These are phyloP conservation scores for Brachyrhaphis roseni DNA, from an alignment of 2,797 vertebrate genomes.

Conservation along the genomic window DNA sequence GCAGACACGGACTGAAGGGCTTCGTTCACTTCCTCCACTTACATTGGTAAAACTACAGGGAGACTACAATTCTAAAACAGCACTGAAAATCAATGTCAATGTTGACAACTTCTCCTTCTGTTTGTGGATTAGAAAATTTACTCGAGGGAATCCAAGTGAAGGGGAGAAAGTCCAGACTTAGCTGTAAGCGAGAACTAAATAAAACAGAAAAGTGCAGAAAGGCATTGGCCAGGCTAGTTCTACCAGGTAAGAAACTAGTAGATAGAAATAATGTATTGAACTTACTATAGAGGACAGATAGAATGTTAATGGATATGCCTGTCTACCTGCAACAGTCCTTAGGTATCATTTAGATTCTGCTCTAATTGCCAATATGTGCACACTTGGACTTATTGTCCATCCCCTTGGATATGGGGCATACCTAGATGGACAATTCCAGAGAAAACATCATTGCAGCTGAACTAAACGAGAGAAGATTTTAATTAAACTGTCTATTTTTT, in stretches of 20 bases:
- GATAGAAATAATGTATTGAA: conserved; percentile 16
- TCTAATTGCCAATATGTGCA: conserved; percentile 58
- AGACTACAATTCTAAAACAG: too few species aligned
- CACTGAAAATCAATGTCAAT: too few species aligned
- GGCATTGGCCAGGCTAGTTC: too few species aligned
- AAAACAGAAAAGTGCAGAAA: too few species aligned
- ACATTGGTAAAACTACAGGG: too few species aligned
- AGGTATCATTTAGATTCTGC: conserved; percentile 54
- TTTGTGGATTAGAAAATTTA: too few species aligned
- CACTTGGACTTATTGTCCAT: conserved; percentile 36
- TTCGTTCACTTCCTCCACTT: too few species aligned
- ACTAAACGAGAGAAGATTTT: conserved; percentile 33
- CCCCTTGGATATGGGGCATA: conserved; percentile 14
- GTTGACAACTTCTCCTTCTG: too few species aligned
- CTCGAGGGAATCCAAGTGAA: too few species aligned
- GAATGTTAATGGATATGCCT: conserved; percentile 64
- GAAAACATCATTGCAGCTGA: conserved; percentile 44
- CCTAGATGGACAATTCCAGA: conserved; percentile 40
- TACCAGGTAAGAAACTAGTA: conserved; percentile 28
- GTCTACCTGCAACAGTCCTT: conserved; percentile 63
- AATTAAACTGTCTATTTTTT: conserved; percentile 51
- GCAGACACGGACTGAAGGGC: too few species aligned
- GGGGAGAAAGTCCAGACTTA: too few species aligned
- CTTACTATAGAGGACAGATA: conserved; percentile 57
- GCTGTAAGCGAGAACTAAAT: too few species aligned